Percentiles rank a stretch among this genome's conserved stretches.
phyloP scores from a whole-genome alignment of 2,888 invertebrate species.

The Cephus pulcher region DNA sequence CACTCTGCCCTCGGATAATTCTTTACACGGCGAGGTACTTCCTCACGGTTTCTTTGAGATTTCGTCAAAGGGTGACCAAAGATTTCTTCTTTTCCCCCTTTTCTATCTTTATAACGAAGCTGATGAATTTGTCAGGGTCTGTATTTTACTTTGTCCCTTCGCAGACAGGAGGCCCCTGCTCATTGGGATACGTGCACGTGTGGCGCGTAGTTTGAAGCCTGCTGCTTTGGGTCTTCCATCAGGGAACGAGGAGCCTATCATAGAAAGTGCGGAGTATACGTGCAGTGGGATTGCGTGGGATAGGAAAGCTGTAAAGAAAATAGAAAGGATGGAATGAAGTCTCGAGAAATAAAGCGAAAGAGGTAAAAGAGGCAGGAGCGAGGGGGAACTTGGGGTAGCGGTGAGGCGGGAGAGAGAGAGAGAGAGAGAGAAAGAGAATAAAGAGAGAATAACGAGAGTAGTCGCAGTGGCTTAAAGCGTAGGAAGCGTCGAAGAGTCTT shows the following conservation, averaged over 20 bases:
- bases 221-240: background rate
- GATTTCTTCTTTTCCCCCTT: background rate
- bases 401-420: background rate
- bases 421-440: background rate
- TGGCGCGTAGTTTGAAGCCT: background rate
- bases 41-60: background rate
- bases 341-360: background rate
- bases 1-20: background rate
- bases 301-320: background rate
- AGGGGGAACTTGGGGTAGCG: background rate
- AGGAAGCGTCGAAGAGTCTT: constrained; percentile 5
- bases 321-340: background rate
- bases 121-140: background rate
- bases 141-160: background rate
- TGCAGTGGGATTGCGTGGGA: background rate
- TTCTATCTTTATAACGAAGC: background rate
- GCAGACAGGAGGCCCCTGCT: no score
- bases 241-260: background rate
- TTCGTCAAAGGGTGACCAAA: background rate
- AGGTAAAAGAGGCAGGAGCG: background rate
- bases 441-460: background rate
- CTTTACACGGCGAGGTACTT: background rate
- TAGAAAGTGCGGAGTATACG: background rate
- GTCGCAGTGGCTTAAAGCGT: background rate
- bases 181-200: background rate